Evolutionary conservation across 2,113 vertebrate genomes (phyloP), one percentile per base, ranked within the genome.

Genomic region (Machaerirhynchus nigripectus): DNA sequence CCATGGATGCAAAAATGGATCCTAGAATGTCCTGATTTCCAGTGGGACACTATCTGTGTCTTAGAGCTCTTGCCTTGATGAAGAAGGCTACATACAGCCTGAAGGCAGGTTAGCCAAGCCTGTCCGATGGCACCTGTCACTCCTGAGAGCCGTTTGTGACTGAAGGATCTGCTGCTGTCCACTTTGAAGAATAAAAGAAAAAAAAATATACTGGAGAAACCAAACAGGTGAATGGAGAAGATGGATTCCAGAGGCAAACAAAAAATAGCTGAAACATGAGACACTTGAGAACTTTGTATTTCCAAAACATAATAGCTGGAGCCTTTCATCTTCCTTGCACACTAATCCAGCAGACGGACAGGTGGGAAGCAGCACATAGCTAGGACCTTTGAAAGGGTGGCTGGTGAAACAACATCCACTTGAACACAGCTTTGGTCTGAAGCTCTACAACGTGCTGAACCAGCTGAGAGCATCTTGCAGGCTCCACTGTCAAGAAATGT

Each of bases 1-100:
- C 31, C 0, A 0, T 3, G 15, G 26, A 20, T 15, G 37, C 9
- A 39, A 47, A 42, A 87, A 33, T 19, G 26, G 9, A 44, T 52
- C 22, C 73, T 23, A n/a, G 42, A 80, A 19, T 8, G 9, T 44
- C 35, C 47, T 35, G 31, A 33, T 50, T 46, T 90, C 55, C 55
- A 47, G 0, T 24, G 27, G 39, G 7, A 71, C 28, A 15, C 14
- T 35, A 2, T 3, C 33, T 49, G 42, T 12, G 9, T 21, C 65
- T 47, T 10, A n/a, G 17, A 30, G 23, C 50, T 74, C 59, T 16
- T 60, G 31, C 5, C 27, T 57, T 70, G 46, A 78, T 16, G 26
- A 59, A 50, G 7, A 71, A 59, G 10, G 33, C 16, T 61, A 28
- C 10, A 9, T 2, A 13, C 1, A 89, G 30, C 49, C 69, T 33